Evolutionary conservation across 2,113 vertebrate genomes (phyloP), one percentile per base, ranked within the genome.

Genomic region (Seriola rivoliana): DNA sequence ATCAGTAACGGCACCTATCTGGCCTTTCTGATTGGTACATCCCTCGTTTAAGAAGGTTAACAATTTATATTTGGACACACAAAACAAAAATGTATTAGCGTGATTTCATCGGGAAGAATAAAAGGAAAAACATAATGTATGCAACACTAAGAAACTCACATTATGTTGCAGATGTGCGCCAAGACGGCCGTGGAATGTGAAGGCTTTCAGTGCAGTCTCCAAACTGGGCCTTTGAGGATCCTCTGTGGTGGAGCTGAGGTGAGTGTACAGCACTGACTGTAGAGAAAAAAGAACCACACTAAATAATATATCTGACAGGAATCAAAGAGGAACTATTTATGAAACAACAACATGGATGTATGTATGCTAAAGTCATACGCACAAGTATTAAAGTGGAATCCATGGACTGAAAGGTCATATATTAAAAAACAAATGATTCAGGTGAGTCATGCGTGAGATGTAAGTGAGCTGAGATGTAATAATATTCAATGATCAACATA

Each of bases 141-240:
- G 21, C 2, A 29, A 29, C 23, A 21, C 29, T 14, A 8, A 58
- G 6, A 63, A 19, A 78, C 92, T 91, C 86, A 98, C 98, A 88
- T 94, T 94, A 72, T 96, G 89, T 12, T 99, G 97, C 17, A 99
- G 94, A 85, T 99, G 98, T 71, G 96, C 83, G 14, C 88, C 86
- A 57, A 99, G 93, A 1, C 97, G 95, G 16, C 95, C 94, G 55
- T 96, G 94, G 6, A 94, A 93, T 60, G 80, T 85, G 67, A 99
- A 97, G 55, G 96, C 97, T 71, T 92, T 96, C 71, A 97, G 87
- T 0, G 96, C 93, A 0, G 95, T 92, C 9, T 95, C 89, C 80
- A 95, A 90, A 13, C 48, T 84, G 32, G 94, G 92, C 42, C 42
- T 62, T 4, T 44, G 68, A 46, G 85, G 84, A 13, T 75, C 86